Conservation (phyloP, 2,888 invertebrate species). For the Mayetiola destructor region DNA sequence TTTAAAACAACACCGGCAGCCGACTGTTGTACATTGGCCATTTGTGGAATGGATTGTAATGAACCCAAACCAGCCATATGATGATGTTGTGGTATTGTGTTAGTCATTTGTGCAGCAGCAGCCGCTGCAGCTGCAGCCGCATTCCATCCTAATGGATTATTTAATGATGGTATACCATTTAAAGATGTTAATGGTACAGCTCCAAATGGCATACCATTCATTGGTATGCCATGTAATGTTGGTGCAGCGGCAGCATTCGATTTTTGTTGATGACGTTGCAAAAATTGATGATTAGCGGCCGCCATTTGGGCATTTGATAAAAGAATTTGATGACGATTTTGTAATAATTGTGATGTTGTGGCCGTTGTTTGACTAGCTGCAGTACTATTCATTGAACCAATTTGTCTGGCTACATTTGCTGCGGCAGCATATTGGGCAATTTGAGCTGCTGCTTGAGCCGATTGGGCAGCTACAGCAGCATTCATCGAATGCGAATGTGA, state of each 20-base stretch:
- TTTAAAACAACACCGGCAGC: constrained; percentile 45
- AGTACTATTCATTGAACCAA: background rate
- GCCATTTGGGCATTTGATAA: background rate
- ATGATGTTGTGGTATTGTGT: constrained; percentile 11
- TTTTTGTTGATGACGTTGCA: too few species aligned
- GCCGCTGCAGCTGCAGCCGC: constrained; percentile 13
- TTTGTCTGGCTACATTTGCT: background rate
- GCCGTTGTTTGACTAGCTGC: background rate
- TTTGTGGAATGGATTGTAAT: constrained; percentile 17
- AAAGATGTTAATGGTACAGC: background rate
- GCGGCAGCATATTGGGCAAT: background rate
- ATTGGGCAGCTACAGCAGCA: constrained; percentile 29
- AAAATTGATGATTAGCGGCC: constrained; percentile 15
- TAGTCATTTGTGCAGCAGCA: constrained; percentile 9
- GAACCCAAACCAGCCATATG: background rate
- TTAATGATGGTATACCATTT: background rate
- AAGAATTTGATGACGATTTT: constrained; percentile 13
- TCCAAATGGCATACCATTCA: constrained; percentile 4
- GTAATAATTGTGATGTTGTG: background rate
- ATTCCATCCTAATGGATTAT: background rate
- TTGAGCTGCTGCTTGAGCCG: constrained; percentile 3
- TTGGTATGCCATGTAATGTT: background rate
- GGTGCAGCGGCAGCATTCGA: background rate
- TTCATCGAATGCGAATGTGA: constrained; percentile 30
- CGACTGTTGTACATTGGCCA: background rate